Evolutionary conservation across 2,888 invertebrate species (phyloP).

Genomic region (Myopa tessellatipennis): DNA sequence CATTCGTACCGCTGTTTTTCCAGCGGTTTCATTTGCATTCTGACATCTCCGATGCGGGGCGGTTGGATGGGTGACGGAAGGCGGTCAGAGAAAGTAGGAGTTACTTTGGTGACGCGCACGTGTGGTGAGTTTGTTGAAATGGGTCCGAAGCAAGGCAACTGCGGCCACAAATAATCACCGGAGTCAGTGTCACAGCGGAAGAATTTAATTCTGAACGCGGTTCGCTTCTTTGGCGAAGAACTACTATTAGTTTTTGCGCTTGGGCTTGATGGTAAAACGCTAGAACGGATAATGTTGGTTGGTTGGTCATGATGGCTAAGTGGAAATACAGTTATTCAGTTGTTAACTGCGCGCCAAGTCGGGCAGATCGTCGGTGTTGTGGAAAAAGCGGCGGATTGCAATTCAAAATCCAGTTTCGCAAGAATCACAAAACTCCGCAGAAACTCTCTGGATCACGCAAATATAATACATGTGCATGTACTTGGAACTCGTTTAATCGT

Average conservation of each 20-base stretch:
- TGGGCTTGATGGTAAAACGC: background rate
- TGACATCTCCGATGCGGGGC: background rate
- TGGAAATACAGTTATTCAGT: constrained; percentile 27
- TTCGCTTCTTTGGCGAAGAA: background rate
- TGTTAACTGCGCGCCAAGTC: constrained; percentile 19
- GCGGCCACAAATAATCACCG: background rate
- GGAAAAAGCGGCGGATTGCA: background rate
- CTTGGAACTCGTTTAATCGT: no score
- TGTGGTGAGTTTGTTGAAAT: constrained; percentile 31
- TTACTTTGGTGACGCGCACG: constrained; percentile 28
- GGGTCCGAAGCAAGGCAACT: background rate
- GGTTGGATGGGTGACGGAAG: no score
- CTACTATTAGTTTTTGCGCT: background rate
- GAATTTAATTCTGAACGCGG: background rate
- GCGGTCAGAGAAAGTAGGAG: background rate
- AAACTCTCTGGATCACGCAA: no score
- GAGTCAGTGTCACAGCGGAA: constrained; percentile 16
- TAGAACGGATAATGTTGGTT: background rate
- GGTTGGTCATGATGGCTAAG: constrained; percentile 16
- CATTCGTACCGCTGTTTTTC: no score
- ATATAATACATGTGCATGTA: no score
- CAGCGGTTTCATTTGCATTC: no score
- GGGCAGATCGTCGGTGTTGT: background rate
- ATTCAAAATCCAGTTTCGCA: no score
- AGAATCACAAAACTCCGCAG: no score